Conservation (phyloP, 1,140 invertebrate species). For the Dendroctonus valens region DNA sequence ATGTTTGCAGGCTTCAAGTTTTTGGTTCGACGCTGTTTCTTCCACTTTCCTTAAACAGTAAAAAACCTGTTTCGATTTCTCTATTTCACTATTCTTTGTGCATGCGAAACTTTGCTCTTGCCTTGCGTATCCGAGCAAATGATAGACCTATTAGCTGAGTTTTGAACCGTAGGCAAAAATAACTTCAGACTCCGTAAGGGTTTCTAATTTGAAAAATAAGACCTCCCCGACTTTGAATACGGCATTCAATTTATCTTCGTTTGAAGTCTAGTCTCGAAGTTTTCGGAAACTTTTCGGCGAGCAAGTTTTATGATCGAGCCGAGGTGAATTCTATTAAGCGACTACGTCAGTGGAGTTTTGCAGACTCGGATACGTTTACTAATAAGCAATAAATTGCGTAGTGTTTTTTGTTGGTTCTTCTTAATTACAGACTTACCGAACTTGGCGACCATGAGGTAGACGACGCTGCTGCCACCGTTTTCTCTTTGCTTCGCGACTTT, state of each 20-base stretch:
- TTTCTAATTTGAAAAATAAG: conserved; percentile 6
- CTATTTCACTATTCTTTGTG: too few species aligned
- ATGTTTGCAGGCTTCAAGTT: too few species aligned
- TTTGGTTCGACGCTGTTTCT: too few species aligned
- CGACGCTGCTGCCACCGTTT: conserved; percentile 27
- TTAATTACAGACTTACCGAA: conserved; percentile 15
- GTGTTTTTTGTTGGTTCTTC: too few species aligned
- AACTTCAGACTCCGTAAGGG: conserved; percentile 2
- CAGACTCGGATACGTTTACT: too few species aligned
- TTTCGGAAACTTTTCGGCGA: neutral
- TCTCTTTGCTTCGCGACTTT: conserved; percentile 34
- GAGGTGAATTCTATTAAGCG: too few species aligned
- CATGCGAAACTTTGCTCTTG: too few species aligned
- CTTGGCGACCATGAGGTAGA: conserved; percentile 32
- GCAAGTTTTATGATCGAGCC: too few species aligned
- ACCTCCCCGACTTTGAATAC: neutral
- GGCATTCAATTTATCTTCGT: conserved; percentile 15
- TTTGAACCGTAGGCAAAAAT: conserved; percentile 6
- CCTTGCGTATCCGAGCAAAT: neutral
- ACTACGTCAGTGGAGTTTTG: too few species aligned
- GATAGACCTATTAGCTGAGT: conserved; percentile 9
- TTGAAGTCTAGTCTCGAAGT: neutral
- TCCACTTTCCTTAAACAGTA: too few species aligned
- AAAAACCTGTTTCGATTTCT: too few species aligned
- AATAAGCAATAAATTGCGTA: too few species aligned